A percentile compares a stretch with the other conserved stretches of the same genome.
Evolutionary conservation across 2,113 vertebrate species (phyloP).

Genomic region (Gallinago paraguaiae): DNA sequence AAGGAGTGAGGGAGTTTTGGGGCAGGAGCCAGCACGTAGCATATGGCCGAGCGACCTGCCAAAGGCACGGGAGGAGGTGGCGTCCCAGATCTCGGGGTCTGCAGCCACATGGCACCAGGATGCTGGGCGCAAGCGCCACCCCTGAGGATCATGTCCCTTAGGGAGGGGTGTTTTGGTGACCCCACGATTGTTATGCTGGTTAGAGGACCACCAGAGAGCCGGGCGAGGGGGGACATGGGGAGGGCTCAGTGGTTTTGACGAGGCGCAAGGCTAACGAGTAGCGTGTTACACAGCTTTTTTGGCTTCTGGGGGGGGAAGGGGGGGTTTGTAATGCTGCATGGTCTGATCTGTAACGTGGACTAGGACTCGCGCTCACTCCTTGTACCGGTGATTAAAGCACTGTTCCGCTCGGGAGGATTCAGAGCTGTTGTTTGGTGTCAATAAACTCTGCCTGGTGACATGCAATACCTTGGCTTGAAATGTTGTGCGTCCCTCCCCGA

Average conservation of each 20-base stretch:
- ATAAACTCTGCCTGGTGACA: neutral
- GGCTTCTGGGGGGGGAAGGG: neutral
- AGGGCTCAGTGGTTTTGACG: neutral
- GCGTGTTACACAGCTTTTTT: accelerated
- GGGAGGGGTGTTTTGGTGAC: neutral
- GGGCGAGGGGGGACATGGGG: neutral
- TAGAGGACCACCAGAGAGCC: neutral
- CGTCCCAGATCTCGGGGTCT: neutral
- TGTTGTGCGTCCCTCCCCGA: accelerated
- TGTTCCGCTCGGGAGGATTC: neutral
- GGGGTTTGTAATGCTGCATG: accelerated
- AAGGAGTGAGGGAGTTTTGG: neutral
- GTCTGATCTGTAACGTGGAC: neutral
- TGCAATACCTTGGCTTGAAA: neutral
- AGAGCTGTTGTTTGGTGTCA: neutral
- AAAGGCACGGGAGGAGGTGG: neutral
- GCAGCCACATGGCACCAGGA: neutral
- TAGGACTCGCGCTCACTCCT: neutral
- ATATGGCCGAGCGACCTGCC: constrained; percentile 16
- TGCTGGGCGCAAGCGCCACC: neutral
- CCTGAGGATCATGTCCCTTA: neutral
- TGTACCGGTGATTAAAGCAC: neutral
- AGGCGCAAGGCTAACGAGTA: accelerated
- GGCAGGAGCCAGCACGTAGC: accelerated
- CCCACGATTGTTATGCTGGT: neutral